phyloP scores from a whole-genome alignment of 2,113 vertebrate species.

The Crotalus helleri region DNA sequence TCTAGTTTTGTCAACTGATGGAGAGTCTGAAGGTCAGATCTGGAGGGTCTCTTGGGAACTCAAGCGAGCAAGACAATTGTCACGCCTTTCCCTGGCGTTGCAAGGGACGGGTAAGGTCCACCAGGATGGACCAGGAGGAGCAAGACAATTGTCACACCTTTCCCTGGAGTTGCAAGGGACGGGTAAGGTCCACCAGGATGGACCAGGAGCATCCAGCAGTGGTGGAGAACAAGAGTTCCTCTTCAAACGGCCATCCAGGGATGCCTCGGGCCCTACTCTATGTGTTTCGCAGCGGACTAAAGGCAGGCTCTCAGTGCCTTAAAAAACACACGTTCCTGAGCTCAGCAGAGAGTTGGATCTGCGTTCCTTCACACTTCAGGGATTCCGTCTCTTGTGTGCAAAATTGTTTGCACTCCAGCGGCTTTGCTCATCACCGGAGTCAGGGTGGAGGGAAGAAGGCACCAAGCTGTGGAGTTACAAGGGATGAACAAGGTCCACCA shows the following conservation, averaged over 20 bases:
- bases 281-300: neutral
- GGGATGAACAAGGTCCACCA: neutral
- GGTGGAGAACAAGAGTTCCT: neutral
- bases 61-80: too few relatives aligned
- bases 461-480: neutral
- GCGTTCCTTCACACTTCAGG: neutral
- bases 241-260: neutral
- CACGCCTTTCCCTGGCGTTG: too few relatives aligned
- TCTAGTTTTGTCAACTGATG: neutral
- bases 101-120: too few relatives aligned
- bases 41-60: neutral
- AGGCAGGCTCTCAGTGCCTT: neutral
- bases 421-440: rapidly evolving
- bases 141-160: neutral
- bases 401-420: neutral
- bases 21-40: neutral
- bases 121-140: too few relatives aligned
- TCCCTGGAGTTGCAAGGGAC: neutral
- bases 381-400: neutral
- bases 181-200: too few relatives aligned
- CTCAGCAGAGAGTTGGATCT: neutral
- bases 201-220: too few relatives aligned
- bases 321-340: neutral
- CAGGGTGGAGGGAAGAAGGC: neutral
- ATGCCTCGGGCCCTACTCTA: neutral